Conservation (phyloP, 2,888 invertebrate species). For the Cryptus armator region DNA sequence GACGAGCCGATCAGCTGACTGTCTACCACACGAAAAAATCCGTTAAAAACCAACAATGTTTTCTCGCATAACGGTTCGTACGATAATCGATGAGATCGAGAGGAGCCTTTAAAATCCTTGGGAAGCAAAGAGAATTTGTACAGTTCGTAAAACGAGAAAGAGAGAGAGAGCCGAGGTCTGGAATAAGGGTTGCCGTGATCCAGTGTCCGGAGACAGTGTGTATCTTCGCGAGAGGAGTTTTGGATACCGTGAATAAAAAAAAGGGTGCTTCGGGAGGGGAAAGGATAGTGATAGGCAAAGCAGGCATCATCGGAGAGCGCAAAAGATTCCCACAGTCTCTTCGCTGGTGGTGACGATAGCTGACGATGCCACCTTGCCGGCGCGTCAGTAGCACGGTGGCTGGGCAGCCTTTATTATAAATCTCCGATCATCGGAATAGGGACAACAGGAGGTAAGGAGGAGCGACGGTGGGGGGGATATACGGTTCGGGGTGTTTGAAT, state of each 20-base stretch:
- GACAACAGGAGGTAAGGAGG: conserved; percentile 44
- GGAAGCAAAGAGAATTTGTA: conserved; percentile 58
- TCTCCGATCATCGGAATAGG: conserved; percentile 82
- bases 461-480: conserved; percentile 66
- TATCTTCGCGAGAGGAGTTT: background rate
- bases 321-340: conserved; percentile 81
- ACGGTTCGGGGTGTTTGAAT: conserved; percentile 81
- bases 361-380: conserved; percentile 66
- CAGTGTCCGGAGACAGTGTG: conserved; percentile 28
- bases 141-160: conserved; percentile 64
- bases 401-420: conserved; percentile 83
- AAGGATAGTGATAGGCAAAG: conserved; percentile 79
- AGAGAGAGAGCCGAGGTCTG: conserved; percentile 65
- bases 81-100: conserved; percentile 58
- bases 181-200: background rate
- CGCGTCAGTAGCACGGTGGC: conserved; percentile 62
- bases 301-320: conserved; percentile 66
- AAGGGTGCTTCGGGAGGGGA: conserved; percentile 39
- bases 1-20: conserved; percentile 57
- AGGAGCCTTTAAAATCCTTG: conserved; percentile 61
- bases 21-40: conserved; percentile 34
- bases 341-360: conserved; percentile 77
- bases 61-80: conserved; percentile 54
- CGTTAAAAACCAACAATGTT: conserved; percentile 56
- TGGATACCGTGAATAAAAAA: background rate